Percentiles rank a stretch among this genome's conserved stretches.
phyloP scores from a whole-genome alignment of 2,888 invertebrate species.

The Heliconius erato region DNA sequence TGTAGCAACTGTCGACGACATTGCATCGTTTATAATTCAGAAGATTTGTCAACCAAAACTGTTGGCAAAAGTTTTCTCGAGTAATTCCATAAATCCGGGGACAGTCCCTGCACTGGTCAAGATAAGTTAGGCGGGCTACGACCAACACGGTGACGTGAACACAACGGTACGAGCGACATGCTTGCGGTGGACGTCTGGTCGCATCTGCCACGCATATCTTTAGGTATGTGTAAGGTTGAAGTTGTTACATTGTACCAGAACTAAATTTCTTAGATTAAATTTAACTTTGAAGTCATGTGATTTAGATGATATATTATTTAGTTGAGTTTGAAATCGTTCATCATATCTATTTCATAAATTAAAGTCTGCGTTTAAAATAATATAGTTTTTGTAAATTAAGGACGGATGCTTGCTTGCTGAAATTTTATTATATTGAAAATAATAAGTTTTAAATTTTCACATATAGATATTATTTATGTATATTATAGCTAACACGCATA shows the following conservation, averaged over 20 bases:
- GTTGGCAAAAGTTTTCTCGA: constrained; percentile 16
- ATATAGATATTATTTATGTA: background rate
- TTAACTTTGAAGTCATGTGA: background rate
- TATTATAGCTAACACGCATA: too few species aligned
- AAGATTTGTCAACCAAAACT: background rate
- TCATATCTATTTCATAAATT: background rate
- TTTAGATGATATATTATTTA: background rate
- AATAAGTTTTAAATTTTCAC: background rate
- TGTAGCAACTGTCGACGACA: background rate
- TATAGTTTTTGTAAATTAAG: background rate
- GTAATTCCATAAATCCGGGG: constrained; percentile 25
- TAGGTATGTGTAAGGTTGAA: background rate
- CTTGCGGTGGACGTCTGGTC: constrained; percentile 35
- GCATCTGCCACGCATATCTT: constrained; percentile 37
- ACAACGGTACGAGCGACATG: constrained; percentile 44
- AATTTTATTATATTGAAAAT: background rate
- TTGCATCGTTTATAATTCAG: constrained; percentile 4
- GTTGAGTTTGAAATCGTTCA: background rate
- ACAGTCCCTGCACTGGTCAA: constrained; percentile 13
- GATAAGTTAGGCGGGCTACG: constrained; percentile 39
- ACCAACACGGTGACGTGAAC: constrained; percentile 40
- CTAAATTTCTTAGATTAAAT: background rate
- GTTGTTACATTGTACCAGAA: background rate
- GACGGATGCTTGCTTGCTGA: background rate
- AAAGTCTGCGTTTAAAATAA: background rate